Evolutionary conservation across 2,888 invertebrate species (phyloP), one percentile per base, ranked within the genome.

Genomic region (Digitonthophagus gazella): DNA sequence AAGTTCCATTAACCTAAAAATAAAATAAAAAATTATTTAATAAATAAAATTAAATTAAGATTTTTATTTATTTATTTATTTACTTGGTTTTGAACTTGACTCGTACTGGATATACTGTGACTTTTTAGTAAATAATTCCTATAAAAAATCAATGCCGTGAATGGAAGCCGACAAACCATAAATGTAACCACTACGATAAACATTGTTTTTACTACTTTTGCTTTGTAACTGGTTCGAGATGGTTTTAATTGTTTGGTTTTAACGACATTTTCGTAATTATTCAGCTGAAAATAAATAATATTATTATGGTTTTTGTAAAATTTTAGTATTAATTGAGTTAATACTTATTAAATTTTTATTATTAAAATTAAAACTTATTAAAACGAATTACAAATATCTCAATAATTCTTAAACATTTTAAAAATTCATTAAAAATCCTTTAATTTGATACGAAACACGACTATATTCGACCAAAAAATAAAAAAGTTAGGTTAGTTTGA

Each of bases 151-250:
- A 92, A 79, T 0, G 88, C 86, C 1, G 93, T 93, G 73, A 92
- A 93, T 0, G 93, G 93, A 2, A 92, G 80, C 71, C 93, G 88
- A 75, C 93, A 90, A 0, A 88, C 75, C 61, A 89, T 86, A 70
- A 92, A 91, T 0, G 88, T 86, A 0, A 91, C 71, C 0, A 93
- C 85, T 0, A 93, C 88, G 16, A 89, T 86, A 28, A 92, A 90
- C 63, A 93, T 85, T 72, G 91, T 91, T 76, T 87, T 88, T 64
- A 91, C 88, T 0, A 92, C 92, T 76, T 87, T 86, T 11, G 88
- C 86, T 74, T 89, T 89, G 67, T 91, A 91, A 67, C 85, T 88
- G 0, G 91, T 85, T 0, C 85, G 84, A 6, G 87, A 83, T 0
- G 89, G 87, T 63, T 88, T 85, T n/a, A 90, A 88, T 2, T 88